Conservation (phyloP, 2,888 invertebrate genomes). For the Bugulina stolonifera region DNA sequence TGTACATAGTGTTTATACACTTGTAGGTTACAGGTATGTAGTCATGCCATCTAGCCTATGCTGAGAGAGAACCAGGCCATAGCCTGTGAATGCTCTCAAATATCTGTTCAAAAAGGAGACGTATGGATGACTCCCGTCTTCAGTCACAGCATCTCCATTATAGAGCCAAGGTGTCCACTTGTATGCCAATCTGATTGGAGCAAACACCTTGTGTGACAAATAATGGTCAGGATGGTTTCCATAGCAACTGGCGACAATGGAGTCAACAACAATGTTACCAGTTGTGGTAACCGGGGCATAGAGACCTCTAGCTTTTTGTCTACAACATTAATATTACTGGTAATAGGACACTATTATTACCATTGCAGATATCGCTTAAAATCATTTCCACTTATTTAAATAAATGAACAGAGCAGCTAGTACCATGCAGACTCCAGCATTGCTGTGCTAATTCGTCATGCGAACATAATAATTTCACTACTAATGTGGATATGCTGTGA, state of each 20-base stretch:
- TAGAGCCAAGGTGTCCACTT: constrained; percentile 8
- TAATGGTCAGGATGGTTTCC: constrained; percentile 24
- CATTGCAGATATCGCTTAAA: no score
- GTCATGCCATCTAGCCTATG: constrained; percentile 19
- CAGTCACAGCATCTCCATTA: constrained; percentile 5
- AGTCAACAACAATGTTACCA: constrained; percentile 10
- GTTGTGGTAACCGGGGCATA: constrained; percentile 13
- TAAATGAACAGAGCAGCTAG: no score
- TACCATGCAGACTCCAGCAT: no score
- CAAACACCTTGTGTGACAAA: constrained; percentile 15
- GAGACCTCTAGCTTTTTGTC: not conserved
- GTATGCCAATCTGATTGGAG: constrained; percentile 25
- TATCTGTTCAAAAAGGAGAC: constrained; percentile 11
- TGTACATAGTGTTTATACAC: no score
- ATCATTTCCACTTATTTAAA: no score
- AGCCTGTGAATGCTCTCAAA: constrained; percentile 7
- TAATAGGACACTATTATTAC: no score
- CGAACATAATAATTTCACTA: no score
- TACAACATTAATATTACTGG: not conserved
- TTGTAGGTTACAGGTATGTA: not conserved
- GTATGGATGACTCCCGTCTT: constrained; percentile 21
- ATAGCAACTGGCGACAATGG: constrained; percentile 16
- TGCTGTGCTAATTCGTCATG: no score
- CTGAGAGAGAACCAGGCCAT: not conserved
- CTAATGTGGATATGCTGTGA: no score